Evolutionary conservation across 2,113 vertebrate genomes (phyloP).

Genomic region (Bufo bufo): DNA sequence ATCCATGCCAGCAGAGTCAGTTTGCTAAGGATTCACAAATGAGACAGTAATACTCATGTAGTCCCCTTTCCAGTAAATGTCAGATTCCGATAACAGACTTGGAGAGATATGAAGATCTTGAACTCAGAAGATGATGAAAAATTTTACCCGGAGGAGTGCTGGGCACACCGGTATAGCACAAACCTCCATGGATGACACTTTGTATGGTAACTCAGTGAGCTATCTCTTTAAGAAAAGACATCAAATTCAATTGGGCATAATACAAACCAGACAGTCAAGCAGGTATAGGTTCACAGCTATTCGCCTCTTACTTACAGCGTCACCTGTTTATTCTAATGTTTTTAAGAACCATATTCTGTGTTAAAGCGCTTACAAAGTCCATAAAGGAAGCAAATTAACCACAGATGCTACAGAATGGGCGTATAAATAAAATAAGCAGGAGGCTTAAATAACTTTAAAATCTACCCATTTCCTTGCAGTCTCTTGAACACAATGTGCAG

Average conservation of each 20-base stretch:
- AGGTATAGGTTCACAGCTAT: not conserved
- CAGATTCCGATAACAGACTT: too few relatives aligned
- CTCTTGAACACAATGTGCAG: not conserved
- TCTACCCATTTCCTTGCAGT: not conserved
- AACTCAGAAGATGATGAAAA: too few relatives aligned
- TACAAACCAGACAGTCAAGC: not conserved
- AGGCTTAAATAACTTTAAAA: not conserved
- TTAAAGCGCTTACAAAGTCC: not conserved
- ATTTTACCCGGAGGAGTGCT: not conserved
- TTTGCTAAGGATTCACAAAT: too few relatives aligned
- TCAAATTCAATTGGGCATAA: not conserved
- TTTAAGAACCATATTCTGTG: slow-evolving; percentile 7
- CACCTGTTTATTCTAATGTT: not conserved
- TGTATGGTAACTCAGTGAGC: too few relatives aligned
- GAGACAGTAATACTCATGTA: too few relatives aligned
- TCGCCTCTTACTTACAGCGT: not conserved
- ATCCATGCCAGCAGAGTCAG: too few relatives aligned
- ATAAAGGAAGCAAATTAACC: slow-evolving; percentile 11
- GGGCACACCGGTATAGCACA: too few relatives aligned
- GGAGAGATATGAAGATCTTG: too few relatives aligned
- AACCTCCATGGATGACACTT: too few relatives aligned
- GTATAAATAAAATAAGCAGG: not conserved
- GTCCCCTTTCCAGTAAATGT: too few relatives aligned
- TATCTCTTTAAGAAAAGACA: not conserved
- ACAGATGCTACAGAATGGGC: not conserved